These are phyloP conservation scores for Tetramorium bicarinatum DNA, from an alignment of 2,888 invertebrate species.

Conservation along the genomic window DNA sequence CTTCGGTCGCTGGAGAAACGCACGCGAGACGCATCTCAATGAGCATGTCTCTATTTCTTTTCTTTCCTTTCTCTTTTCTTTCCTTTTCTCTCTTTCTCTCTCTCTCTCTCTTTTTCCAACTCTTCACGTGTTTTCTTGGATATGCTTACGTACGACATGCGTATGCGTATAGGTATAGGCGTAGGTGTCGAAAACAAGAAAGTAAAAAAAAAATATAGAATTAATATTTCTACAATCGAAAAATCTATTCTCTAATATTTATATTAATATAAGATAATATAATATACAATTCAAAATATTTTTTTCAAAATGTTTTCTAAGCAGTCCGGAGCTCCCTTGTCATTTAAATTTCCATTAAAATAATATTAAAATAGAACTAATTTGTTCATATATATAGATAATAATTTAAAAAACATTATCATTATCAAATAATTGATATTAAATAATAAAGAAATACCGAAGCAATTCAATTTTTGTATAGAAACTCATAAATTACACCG, in stretches of 20 bases:
- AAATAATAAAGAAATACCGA: background rate
- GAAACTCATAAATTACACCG: background rate
- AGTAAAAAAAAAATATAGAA: background rate
- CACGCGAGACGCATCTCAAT: conserved; percentile 85
- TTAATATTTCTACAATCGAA: background rate
- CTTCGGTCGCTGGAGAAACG: conserved; percentile 76
- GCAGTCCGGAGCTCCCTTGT: background rate
- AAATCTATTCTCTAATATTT: background rate
- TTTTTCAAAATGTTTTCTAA: conserved; percentile 1
- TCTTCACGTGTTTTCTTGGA: conserved; percentile 5
- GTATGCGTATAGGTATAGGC: conserved; percentile 5
- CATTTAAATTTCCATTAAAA: background rate
- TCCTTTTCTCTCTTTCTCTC: background rate
- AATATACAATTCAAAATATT: background rate
- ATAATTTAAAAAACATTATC: background rate
- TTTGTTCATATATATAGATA: background rate
- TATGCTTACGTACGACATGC: background rate
- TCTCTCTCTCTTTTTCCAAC: background rate
- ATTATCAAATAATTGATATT: background rate
- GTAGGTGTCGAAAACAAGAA: conserved; percentile 3
- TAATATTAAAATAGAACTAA: background rate
- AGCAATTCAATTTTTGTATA: background rate
- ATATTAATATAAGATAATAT: background rate
- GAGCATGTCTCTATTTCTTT: conserved; percentile 71
- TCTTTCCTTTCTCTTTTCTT: conserved; percentile 2